Evolutionary conservation across 2,113 vertebrate species (phyloP).

Genomic region (Lepidothrix coronata): DNA sequence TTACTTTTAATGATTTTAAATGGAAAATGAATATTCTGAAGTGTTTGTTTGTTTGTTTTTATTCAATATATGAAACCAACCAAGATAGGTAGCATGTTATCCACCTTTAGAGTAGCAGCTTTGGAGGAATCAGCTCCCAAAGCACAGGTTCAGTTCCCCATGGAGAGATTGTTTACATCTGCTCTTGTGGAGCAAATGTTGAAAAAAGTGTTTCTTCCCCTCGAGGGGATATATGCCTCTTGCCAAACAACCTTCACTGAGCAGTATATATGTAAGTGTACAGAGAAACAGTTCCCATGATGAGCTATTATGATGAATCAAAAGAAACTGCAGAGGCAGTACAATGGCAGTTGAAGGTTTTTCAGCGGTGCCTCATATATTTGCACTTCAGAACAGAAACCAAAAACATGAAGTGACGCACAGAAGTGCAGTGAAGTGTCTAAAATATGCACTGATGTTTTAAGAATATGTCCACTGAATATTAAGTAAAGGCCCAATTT

Average conservation of each 20-base stretch:
- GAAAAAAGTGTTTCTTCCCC: background rate
- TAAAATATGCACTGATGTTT: conserved; percentile 46
- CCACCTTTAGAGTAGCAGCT: background rate
- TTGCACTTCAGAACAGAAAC: conserved; percentile 46
- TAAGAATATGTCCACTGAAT: conserved; percentile 38
- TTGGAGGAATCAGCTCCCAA: background rate
- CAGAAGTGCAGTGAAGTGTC: conserved; percentile 24
- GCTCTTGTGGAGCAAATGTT: background rate
- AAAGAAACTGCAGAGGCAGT: conserved; percentile 14
- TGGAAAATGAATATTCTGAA: background rate
- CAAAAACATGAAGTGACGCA: conserved; percentile 26
- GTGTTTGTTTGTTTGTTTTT: background rate
- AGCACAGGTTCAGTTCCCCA: background rate
- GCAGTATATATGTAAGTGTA: background rate
- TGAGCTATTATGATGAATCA: conserved; percentile 43
- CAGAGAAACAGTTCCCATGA: background rate
- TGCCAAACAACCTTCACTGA: background rate
- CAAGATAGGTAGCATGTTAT: background rate
- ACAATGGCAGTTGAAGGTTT: conserved; percentile 33
- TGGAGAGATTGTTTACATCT: background rate
- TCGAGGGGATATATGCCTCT: background rate
- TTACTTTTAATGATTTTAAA: background rate
- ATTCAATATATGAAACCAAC: background rate
- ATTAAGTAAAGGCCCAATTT: background rate
- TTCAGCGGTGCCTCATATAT: conserved; percentile 27